These are phyloP conservation scores for Nysson spinosus DNA, from an alignment of 2,888 invertebrate genomes.

Conservation along the genomic window DNA sequence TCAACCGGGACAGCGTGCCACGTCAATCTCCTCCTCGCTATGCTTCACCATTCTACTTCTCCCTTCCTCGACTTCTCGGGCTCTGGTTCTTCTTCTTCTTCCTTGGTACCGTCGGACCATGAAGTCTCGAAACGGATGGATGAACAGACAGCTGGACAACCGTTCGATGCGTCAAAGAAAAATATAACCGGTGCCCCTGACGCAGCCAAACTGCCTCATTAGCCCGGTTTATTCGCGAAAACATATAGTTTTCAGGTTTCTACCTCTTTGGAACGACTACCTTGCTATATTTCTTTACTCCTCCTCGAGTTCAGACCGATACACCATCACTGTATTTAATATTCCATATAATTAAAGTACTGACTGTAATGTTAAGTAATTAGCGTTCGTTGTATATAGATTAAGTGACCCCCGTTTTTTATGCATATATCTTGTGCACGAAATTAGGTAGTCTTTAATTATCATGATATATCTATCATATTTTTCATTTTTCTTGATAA, in stretches of 20 bases:
- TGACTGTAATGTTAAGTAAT: no score
- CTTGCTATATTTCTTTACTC: no score
- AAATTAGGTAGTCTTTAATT: no score
- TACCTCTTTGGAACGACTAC: neutral
- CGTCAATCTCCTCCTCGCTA: conserved; percentile 75
- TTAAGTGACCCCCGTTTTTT: no score
- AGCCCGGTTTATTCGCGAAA: conserved; percentile 73
- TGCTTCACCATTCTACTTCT: conserved; percentile 48
- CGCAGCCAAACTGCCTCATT: conserved; percentile 75
- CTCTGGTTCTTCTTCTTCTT: no score
- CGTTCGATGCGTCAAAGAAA: conserved; percentile 76
- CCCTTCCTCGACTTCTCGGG: conserved; percentile 30
- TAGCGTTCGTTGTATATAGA: no score
- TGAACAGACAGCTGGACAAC: conserved; percentile 71
- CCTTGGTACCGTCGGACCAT: conserved; percentile 42
- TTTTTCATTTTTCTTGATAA: no score
- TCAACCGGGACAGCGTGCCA: conserved; percentile 75
- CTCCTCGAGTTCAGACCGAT: no score
- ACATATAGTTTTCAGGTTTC: conserved; percentile 47
- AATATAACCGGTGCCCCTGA: conserved; percentile 74
- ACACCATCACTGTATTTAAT: no score
- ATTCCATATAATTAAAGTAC: no score
- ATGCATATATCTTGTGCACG: no score
- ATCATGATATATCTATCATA: no score
- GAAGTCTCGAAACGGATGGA: conserved; percentile 61